Conservation (phyloP, 2,113 vertebrate genomes). For the Leucoraja erinaceus region DNA sequence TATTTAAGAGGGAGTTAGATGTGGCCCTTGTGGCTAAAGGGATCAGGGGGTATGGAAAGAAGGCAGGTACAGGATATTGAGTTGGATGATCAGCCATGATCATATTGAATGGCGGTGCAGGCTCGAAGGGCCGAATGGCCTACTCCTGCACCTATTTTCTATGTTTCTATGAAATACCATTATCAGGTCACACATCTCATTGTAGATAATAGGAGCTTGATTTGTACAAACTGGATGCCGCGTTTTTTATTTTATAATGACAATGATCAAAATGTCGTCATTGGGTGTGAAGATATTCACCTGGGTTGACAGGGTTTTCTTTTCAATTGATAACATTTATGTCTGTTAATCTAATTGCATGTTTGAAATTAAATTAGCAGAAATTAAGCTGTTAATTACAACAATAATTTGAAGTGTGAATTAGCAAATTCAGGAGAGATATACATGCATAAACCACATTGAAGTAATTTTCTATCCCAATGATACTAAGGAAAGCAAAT, state of each 20-base stretch:
- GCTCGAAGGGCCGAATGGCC: too few relatives aligned
- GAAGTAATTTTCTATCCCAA: neutral
- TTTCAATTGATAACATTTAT: neutral
- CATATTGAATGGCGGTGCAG: too few relatives aligned
- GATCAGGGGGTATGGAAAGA: too few relatives aligned
- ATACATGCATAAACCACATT: neutral
- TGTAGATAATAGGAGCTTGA: neutral
- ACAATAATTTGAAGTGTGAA: neutral
- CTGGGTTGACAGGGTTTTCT: neutral
- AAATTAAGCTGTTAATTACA: neutral
- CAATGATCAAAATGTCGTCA: neutral
- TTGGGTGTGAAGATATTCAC: neutral
- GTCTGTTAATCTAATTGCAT: neutral
- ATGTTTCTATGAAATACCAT: too few relatives aligned
- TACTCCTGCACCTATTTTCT: too few relatives aligned
- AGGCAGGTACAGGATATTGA: too few relatives aligned
- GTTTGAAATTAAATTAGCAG: neutral
- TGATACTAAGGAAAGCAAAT: neutral
- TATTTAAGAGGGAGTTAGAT: too few relatives aligned
- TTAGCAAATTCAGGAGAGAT: neutral
- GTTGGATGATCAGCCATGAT: too few relatives aligned
- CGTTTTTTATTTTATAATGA: neutral
- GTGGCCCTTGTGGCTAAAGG: too few relatives aligned
- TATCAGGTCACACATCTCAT: neutral
- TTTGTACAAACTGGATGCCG: neutral